Evolutionary conservation across 2,113 vertebrate genomes (phyloP).

Genomic region (Physeter macrocephalus): DNA sequence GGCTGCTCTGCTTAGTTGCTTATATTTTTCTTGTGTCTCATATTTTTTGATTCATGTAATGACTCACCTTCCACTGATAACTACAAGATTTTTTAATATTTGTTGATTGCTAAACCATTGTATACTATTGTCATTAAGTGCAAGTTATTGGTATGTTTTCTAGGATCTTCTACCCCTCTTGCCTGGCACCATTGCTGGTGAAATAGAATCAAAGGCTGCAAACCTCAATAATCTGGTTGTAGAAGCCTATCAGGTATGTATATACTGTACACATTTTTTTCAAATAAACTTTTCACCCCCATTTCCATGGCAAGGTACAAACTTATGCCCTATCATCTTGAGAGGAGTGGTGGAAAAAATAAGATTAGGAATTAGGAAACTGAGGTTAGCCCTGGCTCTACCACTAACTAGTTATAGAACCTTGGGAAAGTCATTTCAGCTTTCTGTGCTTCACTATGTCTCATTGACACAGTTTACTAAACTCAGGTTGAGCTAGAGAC

Average conservation of each 20-base stretch:
- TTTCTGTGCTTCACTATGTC: not conserved
- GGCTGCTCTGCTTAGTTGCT: not conserved
- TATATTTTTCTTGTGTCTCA: not conserved
- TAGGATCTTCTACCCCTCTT: conserved; percentile 86
- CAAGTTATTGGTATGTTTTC: conserved; percentile 17
- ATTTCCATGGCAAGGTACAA: not conserved
- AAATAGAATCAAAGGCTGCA: conserved; percentile 91
- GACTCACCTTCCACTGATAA: not conserved
- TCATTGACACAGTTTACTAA: not conserved
- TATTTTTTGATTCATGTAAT: not conserved
- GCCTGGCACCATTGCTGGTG: conserved; percentile 91
- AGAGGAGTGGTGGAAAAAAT: not conserved
- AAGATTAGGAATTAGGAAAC: not conserved
- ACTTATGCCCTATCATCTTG: not conserved
- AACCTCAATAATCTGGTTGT: conserved; percentile 95
- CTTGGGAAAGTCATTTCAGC: not conserved
- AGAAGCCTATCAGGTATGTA: conserved; percentile 93
- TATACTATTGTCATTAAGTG: not conserved
- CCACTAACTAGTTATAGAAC: not conserved
- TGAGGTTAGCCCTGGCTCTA: not conserved
- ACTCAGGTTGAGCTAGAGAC: not conserved
- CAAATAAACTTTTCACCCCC: not conserved
- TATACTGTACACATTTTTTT: not conserved
- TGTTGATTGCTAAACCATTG: not conserved
- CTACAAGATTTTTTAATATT: not conserved